Conservation (phyloP, 2,888 invertebrate species). For the Resseliella maxima region DNA sequence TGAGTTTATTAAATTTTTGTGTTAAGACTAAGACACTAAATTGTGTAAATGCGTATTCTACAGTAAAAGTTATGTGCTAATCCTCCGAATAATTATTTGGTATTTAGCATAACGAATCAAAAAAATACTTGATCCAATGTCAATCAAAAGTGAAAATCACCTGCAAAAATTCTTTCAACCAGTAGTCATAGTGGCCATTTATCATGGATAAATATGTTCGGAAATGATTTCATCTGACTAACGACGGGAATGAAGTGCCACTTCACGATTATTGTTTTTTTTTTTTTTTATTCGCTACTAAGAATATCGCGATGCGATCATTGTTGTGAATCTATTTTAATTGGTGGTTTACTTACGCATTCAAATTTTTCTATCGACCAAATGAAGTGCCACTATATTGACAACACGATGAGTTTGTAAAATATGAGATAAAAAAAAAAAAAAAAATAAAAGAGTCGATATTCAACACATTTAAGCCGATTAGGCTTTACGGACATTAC, state of each 20-base stretch:
- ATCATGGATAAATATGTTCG: background rate
- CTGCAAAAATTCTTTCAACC: background rate
- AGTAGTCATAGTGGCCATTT: constrained; percentile 12
- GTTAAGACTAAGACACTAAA: too few relatives aligned
- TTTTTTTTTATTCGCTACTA: background rate
- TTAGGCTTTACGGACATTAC: background rate
- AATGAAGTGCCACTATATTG: background rate
- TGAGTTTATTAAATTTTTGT: too few relatives aligned
- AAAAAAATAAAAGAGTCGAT: background rate
- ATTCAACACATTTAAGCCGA: constrained; percentile 17
- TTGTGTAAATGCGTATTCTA: background rate
- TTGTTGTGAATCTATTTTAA: background rate
- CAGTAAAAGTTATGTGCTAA: background rate
- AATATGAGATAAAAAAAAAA: too few relatives aligned
- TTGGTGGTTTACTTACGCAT: constrained; percentile 31
- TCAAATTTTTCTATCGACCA: background rate
- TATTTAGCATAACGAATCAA: background rate
- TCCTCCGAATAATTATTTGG: background rate
- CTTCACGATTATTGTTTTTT: background rate
- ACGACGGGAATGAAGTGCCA: background rate
- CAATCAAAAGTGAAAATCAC: constrained; percentile 30
- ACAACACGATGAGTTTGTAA: background rate
- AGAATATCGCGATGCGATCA: background rate
- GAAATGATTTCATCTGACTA: constrained; percentile 27
- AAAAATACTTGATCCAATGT: background rate